Conservation (phyloP, 1,140 invertebrate genomes). For the Cryptotermes secundus region DNA sequence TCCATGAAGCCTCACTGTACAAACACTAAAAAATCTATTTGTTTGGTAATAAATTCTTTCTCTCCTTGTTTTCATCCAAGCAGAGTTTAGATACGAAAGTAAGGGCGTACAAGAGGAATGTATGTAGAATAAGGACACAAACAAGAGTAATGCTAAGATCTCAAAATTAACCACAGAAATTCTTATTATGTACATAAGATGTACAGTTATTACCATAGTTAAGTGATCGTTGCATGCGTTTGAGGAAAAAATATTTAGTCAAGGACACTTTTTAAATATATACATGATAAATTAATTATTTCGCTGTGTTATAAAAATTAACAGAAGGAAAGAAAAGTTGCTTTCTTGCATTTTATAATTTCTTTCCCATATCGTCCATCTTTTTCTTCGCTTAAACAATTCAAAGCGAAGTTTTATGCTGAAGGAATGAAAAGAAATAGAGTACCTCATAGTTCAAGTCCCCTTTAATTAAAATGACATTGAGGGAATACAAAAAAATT, state of each 20-base stretch:
- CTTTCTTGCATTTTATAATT: neutral
- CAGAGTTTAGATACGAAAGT: constrained; percentile 19
- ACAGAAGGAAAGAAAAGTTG: constrained; percentile 4
- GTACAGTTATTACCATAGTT: constrained; percentile 19
- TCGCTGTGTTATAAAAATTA: constrained; percentile 26
- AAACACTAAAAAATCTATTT: constrained; percentile 34
- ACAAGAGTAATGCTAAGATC: constrained; percentile 31
- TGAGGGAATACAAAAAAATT: neutral
- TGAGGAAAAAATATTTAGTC: constrained; percentile 21
- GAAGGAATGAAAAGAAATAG: constrained; percentile 5
- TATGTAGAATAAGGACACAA: constrained; percentile 22
- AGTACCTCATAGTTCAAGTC: neutral
- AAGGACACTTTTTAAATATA: constrained; percentile 32
- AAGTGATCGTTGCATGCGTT: constrained; percentile 26
- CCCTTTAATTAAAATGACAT: constrained; percentile 23
- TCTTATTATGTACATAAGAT: constrained; percentile 21
- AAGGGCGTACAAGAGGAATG: constrained; percentile 28
- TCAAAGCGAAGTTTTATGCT: neutral
- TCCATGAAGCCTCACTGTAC: constrained; percentile 30
- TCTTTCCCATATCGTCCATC: neutral
- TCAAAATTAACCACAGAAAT: neutral
- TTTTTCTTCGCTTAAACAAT: neutral
- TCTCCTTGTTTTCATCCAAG: constrained; percentile 21
- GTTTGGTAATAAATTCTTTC: constrained; percentile 30
- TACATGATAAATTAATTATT: constrained; percentile 28